Conservation (phyloP, 2,113 vertebrate genomes). For the Hemibates koningsi region DNA sequence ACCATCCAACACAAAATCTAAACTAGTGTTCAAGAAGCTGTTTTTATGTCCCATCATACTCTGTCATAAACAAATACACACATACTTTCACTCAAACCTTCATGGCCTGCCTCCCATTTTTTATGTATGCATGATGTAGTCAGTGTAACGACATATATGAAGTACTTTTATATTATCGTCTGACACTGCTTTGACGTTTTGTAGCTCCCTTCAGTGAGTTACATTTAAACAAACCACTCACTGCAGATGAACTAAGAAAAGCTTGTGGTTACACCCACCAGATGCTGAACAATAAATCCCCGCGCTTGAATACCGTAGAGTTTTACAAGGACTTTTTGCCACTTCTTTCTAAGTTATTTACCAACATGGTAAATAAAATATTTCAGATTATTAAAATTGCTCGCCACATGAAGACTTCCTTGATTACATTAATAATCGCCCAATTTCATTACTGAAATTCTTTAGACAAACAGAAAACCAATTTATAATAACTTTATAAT, state of each 20-base stretch:
- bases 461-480: background rate
- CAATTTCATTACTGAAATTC: background rate
- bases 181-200: background rate
- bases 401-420: background rate
- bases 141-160: background rate
- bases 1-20: background rate
- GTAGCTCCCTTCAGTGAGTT: fast-evolving
- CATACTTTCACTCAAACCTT: background rate
- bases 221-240: background rate
- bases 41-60: background rate
- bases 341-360: background rate
- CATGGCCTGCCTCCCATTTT: background rate
- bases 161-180: background rate
- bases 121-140: background rate
- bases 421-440: background rate
- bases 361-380: background rate
- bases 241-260: background rate
- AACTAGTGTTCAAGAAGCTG: background rate
- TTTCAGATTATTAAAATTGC: background rate
- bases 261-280: background rate
- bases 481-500: background rate
- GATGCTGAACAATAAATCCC: background rate
- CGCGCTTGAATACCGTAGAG: fast-evolving
- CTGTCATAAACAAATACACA: background rate
- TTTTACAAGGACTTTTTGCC: fast-evolving